Conservation (phyloP, 2,797 vertebrate species). For the Cephalopachus bancanus region DNA sequence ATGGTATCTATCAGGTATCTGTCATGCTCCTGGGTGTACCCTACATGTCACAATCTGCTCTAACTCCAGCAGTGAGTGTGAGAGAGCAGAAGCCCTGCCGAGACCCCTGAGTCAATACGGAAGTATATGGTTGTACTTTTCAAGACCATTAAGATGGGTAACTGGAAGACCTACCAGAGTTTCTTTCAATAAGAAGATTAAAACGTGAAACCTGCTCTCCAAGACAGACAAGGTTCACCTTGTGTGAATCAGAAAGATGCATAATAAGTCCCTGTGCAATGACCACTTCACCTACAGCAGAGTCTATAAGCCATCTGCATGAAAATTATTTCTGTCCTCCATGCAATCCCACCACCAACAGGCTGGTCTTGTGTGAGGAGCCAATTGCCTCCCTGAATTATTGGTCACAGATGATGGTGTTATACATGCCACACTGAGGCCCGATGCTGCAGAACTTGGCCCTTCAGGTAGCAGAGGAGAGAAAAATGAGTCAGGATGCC, state of each 20-base stretch:
- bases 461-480: constrained; percentile 85
- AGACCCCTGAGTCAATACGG: constrained; percentile 91
- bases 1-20: constrained; percentile 92
- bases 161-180: constrained; percentile 92
- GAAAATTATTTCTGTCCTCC: constrained; percentile 88
- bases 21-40: constrained; percentile 93
- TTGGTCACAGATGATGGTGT: constrained; percentile 91
- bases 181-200: constrained; percentile 95
- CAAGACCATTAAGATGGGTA: constrained; percentile 93
- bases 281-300: constrained; percentile 93
- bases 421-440: constrained; percentile 90
- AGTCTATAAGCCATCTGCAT: constrained; percentile 93
- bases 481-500: constrained; percentile 89
- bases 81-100: constrained; percentile 89
- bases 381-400: constrained; percentile 90
- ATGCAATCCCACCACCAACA: constrained; percentile 92
- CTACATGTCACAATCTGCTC: constrained; percentile 94
- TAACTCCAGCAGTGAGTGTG: constrained; percentile 92
- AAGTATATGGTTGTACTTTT: constrained; percentile 93
- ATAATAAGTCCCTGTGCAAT: constrained; percentile 92
- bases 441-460: constrained; percentile 92
- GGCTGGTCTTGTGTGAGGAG: constrained; percentile 93
- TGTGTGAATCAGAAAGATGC: constrained; percentile 93
- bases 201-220: constrained; percentile 93
- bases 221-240: constrained; percentile 90